Conservation (phyloP, 2,797 vertebrate genomes). For the Phylloscopus collybita region DNA sequence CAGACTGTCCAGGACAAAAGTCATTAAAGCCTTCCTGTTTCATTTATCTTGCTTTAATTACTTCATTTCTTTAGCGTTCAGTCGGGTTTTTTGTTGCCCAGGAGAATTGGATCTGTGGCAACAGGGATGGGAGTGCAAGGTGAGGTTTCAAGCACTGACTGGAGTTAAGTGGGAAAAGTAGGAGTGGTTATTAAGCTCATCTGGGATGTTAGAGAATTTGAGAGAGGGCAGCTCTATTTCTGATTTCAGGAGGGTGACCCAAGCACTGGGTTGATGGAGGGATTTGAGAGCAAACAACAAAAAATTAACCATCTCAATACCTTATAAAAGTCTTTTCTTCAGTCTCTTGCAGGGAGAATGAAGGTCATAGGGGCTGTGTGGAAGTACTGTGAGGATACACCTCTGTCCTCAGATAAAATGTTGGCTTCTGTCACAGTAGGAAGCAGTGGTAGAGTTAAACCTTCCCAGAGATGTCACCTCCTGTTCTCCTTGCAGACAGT, state of each 20-base stretch:
- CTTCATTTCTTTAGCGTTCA: neutral
- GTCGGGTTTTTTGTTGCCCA: neutral
- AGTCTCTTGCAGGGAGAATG: neutral
- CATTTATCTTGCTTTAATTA: neutral
- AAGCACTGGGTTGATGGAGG: neutral
- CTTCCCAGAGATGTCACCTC: neutral
- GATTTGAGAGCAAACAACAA: neutral
- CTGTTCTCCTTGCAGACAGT: neutral
- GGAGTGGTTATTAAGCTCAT: accelerated
- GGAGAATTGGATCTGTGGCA: neutral
- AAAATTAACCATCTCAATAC: neutral
- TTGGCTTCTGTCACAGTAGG: neutral
- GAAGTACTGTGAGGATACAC: neutral
- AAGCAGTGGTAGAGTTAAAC: neutral
- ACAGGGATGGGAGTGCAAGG: accelerated
- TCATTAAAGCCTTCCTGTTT: neutral
- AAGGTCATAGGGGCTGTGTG: neutral
- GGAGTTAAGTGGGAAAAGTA: neutral
- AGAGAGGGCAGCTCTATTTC: neutral
- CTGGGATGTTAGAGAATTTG: neutral
- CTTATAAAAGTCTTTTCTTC: neutral
- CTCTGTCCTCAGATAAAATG: neutral
- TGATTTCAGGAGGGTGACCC: neutral
- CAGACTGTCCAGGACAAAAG: neutral
- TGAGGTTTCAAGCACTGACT: neutral